Evolutionary conservation across 2,797 vertebrate genomes (phyloP), one percentile per base, ranked within the genome.

Genomic region (Muscicapa comitata): DNA sequence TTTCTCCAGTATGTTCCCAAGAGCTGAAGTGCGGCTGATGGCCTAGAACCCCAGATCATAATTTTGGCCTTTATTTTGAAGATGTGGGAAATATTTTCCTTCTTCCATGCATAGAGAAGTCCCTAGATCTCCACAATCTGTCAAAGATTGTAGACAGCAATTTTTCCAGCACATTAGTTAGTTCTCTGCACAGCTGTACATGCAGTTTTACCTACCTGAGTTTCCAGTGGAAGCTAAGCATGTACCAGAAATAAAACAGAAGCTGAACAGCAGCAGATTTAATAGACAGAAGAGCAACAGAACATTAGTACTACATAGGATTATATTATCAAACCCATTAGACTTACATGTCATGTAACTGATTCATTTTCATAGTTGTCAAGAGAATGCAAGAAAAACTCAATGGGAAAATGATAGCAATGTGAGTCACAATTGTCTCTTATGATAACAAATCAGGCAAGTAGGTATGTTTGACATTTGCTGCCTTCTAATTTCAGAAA

Each of bases 401-500:
- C 24, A 65, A 28, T 43, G 17, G 24, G 19, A 72, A 84, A 91
- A 50, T 59, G 12, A 86, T 50, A 89, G 17, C 40, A 45, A 50
- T 67, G 10, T 53, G 62, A 94, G 38, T 91, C 84, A 92, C 21
- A 25, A 21, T 71, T 73, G 18, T 83, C 13, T 81, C 43, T 81
- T 31, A 12, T 38, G 50, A 74, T 54, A 89, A 75, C 26, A 81
- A 38, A 85, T 88, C 62, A 81, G 38, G 14, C 11, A 90, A 67
- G 57, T 35, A 88, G 29, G 13, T 77, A 45, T 71, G 54, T 77
- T 86, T 94, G 76, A 88, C 70, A 88, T 63, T 86, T 77, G 17
- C 40, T 77, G 68, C 33, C 68, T 88, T 83, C 65, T 83, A 88
- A 90, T 93, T 93, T 83, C 73, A 92, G 86, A 92, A 80, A 90